Conservation (phyloP, 2,888 invertebrate species). For the Oscheius onirici region DNA sequence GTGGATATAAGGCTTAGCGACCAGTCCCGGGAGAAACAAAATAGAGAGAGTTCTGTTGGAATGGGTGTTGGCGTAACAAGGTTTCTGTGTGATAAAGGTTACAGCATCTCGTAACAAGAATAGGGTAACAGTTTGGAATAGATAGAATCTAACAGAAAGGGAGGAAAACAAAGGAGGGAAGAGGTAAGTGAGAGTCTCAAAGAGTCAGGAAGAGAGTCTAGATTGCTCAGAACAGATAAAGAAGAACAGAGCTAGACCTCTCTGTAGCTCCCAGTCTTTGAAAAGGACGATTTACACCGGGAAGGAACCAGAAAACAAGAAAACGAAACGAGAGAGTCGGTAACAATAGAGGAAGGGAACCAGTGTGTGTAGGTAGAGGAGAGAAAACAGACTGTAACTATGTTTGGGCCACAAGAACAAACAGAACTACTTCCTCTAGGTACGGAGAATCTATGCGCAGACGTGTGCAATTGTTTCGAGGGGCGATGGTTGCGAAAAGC, state of each 20-base stretch:
- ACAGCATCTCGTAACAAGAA: constrained; percentile 22
- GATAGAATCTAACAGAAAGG: constrained; percentile 15
- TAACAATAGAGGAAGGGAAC: neutral
- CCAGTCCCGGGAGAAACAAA: neutral
- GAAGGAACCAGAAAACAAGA: constrained; percentile 7
- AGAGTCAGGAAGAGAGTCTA: constrained; percentile 11
- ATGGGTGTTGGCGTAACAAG: neutral
- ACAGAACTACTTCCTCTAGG: too few relatives aligned
- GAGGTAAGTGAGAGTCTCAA: neutral
- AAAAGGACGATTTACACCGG: constrained; percentile 16
- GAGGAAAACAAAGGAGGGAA: neutral
- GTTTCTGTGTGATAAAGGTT: constrained; percentile 20
- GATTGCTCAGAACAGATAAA: constrained; percentile 24
- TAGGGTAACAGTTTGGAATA: neutral
- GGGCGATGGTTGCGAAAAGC: too few relatives aligned
- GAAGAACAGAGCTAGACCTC: constrained; percentile 14
- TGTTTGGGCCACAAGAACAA: constrained; percentile 24
- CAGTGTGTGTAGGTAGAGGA: neutral
- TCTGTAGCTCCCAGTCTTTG: neutral
- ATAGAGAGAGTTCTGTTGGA: constrained; percentile 10
- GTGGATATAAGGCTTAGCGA: constrained; percentile 28
- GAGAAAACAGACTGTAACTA: constrained; percentile 5
- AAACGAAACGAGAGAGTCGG: constrained; percentile 5
- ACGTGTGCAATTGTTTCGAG: neutral
- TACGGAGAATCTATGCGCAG: too few relatives aligned